A percentile compares a stretch with the other conserved stretches of the same genome.
Conservation (phyloP, 2,888 invertebrate species). For the Lasioglossum calceatum region DNA sequence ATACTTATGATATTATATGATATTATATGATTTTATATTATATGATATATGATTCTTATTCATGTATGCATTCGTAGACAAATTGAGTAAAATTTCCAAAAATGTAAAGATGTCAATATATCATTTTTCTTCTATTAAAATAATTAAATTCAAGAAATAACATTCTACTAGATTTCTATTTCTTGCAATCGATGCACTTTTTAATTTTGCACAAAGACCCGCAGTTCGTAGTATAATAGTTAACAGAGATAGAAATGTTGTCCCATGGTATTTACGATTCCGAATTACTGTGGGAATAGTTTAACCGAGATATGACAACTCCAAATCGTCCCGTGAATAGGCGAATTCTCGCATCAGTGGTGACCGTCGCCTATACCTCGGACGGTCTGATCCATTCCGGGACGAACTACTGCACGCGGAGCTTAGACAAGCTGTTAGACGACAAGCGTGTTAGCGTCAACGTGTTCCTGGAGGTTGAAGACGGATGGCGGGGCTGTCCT, state of each 20-base stretch:
- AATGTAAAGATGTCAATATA: too few relatives aligned
- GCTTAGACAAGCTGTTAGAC: constrained; percentile 4
- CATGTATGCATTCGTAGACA: too few relatives aligned
- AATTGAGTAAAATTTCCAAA: too few relatives aligned
- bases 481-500: background rate
- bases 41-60: too few relatives aligned
- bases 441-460: background rate
- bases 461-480: background rate
- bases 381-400: background rate
- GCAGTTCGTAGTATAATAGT: background rate
- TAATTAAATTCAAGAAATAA: too few relatives aligned
- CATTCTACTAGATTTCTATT: too few relatives aligned
- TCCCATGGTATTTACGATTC: background rate
- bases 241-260: background rate
- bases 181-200: too few relatives aligned
- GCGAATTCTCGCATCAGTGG: constrained; percentile 6
- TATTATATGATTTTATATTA: too few relatives aligned
- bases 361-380: background rate
- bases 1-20: too few relatives aligned
- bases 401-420: constrained; percentile 26
- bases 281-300: background rate
- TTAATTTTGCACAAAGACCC: too few relatives aligned
- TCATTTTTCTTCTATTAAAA: too few relatives aligned
- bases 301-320: background rate
- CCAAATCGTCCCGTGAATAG: background rate